Evolutionary conservation across 2,888 invertebrate genomes (phyloP), one percentile per base, ranked within the genome.

Genomic region (Trissoscelio sp.): DNA sequence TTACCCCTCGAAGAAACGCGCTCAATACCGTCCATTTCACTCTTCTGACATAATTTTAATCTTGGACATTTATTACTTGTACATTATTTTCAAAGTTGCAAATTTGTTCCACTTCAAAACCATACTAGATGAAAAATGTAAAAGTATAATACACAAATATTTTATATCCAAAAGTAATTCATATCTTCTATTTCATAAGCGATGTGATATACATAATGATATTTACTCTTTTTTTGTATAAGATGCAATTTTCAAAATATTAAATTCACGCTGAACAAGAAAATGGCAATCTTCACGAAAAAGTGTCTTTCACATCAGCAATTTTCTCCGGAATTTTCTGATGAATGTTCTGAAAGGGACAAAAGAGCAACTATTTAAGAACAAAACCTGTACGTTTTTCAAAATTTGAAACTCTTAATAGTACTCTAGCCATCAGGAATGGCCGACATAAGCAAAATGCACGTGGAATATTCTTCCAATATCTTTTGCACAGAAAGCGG

Each of bases 21-120:
- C 28, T 55, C 55, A 39, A 67, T 67, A 44, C 37, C 44, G 34
- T 55, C 53, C 51, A 51, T 51, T 51, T 22, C 31, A 37, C 14
- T 66, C 24, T 20, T 31, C 20, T 48, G 64, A 46, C 48, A 66
- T 51, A 66, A 39, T 64, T 48, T 46, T 64, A 66, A 37, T 51
- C 11, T 14, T 7, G 22, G 12, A 66, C 31, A 34, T 66, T 34
- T 51, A 66, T 66, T 48, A 48, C 24, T 42, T 34, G 14, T 16
- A 44, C 18, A 46, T 46, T 20, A 24, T 60, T 44, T 44, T 28
- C 2, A 44, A 55, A 22, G 34, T 22, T 22, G 34, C 0, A 55
- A 16, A 22, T 22, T 58, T 58, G 22, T 58, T 14, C 5, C 22
- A 12, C 4, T 12, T 12, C 22, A n/a, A 22, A 14, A 39, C 4